Percentiles rank a stretch among this genome's conserved stretches.
phyloP scores from a whole-genome alignment of 2,113 vertebrate species.

The Chelonoidis abingdonii region DNA sequence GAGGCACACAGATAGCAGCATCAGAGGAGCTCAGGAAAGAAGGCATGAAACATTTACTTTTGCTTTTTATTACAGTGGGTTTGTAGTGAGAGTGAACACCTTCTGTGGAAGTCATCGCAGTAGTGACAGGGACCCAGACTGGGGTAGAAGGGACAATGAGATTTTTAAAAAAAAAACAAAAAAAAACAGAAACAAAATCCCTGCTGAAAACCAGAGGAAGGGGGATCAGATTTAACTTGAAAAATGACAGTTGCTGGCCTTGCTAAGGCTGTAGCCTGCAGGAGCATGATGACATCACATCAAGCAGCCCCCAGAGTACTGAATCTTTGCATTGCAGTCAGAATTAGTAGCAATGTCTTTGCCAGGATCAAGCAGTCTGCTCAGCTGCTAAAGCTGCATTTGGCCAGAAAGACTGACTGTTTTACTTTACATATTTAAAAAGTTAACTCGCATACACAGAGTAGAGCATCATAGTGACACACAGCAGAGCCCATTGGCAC shows the following conservation, averaged over 20 bases:
- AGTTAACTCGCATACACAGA: not conserved
- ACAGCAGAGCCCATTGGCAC: not conserved
- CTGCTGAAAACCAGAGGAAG: conserved; percentile 28
- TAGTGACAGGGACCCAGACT: not conserved
- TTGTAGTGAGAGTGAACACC: not conserved
- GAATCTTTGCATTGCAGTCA: not conserved
- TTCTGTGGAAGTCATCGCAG: not conserved
- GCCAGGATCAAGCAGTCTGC: conserved; percentile 12
- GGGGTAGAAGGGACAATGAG: not conserved
- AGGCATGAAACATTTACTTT: not conserved
- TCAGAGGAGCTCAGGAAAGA: not conserved
- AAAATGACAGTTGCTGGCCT: not conserved
- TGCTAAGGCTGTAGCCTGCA: not conserved
- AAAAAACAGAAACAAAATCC: conserved; percentile 1
- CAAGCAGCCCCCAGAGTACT: not conserved
- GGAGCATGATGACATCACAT: not conserved
- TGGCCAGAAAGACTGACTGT: not conserved
- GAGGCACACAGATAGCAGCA: not conserved
- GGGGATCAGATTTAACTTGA: conserved; percentile 11
- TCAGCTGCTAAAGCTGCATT: not conserved
- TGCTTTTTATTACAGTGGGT: not conserved
- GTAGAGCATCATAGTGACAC: not conserved
- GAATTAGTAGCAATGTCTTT: not conserved
- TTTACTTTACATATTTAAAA: not conserved
- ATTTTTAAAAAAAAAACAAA: not conserved